Percentiles rank a stretch among this genome's conserved stretches.
Conservation (phyloP, 2,888 invertebrate species). For the Cryptophagus acutangulus region DNA sequence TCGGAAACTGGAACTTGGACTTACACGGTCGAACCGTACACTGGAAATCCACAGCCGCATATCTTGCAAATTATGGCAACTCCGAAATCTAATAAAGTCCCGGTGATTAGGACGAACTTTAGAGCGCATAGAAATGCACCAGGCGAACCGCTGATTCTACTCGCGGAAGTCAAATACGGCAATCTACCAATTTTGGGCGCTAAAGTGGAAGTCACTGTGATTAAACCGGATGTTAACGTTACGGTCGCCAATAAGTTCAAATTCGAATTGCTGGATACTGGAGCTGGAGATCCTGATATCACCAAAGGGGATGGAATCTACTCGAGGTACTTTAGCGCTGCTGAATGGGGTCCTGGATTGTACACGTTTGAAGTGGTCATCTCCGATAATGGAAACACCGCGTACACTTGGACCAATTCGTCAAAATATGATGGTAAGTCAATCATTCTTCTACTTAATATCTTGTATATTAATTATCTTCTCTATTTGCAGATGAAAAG, state of each 20-base stretch:
- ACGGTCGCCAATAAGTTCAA: slow-evolving; percentile 41
- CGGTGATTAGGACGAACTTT: slow-evolving; percentile 49
- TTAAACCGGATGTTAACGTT: slow-evolving; percentile 41
- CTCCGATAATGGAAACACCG: slow-evolving; percentile 54
- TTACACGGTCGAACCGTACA: slow-evolving; percentile 54
- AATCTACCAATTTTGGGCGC: slow-evolving; percentile 55
- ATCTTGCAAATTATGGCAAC: slow-evolving; percentile 58
- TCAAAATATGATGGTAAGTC: slow-evolving; percentile 37
- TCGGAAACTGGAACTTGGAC: slow-evolving; percentile 58
- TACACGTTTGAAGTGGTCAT: slow-evolving; percentile 52
- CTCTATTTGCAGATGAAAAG: slow-evolving; percentile 38
- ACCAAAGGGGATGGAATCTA: slow-evolving; percentile 62
- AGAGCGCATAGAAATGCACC: slow-evolving; percentile 46
- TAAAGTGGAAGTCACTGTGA: slow-evolving; percentile 53
- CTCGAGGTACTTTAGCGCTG: slow-evolving; percentile 56
- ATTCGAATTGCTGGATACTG: slow-evolving; percentile 55
- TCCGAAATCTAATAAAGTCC: slow-evolving; percentile 46
- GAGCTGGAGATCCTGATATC: slow-evolving; percentile 61
- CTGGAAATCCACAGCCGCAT: slow-evolving; percentile 57
- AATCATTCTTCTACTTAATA: background rate
- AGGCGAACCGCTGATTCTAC: slow-evolving; percentile 49
- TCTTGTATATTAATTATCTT: slow-evolving; percentile 5
- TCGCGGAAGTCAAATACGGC: slow-evolving; percentile 54
- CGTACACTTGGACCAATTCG: slow-evolving; percentile 48
- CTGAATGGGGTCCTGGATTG: slow-evolving; percentile 47